Base-by-base conservation (phyloP, 1,140 invertebrate species). In the Pogonomyrmex barbatus region DNA sequence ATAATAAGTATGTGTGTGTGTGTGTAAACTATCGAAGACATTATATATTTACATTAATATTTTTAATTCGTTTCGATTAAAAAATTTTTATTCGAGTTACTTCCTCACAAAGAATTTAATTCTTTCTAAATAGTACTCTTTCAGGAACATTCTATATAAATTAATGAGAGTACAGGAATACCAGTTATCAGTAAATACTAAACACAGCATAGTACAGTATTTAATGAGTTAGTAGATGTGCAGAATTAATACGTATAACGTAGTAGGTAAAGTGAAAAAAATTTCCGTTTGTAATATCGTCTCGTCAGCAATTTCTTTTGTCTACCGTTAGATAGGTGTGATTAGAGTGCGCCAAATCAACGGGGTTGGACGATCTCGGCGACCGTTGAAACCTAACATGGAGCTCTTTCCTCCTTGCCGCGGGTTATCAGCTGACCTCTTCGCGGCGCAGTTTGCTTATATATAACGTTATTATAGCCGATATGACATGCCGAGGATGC, bases 351-450 rank as follows among this genome's bases (percentile, higher is more conserved):
- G 47, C 36, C 39, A 60, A 86, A 68, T 82, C 39, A 24, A 58
- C 12, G 36, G 17, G 52, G 14, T 60, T 60, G 14, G 45, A 50
- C 76, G 52, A 12, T 60, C 39, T 68, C 36, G 45, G 30, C 45
- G 81, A 42, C 65, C 63, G 75, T 54, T 75, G 87, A 67, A 78
- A 47, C 39, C 67, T 45, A 60, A 63, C 60, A 33, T 71, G 52
- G 50, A 54, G 73, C 30, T 77, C 65, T 70, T 87, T 85, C 81
- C 71, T 30, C 42, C 12, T 54, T 62, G 17, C 14, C 36, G 6
- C 17, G 84, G 87, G 87, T 88, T 88, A 88, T 88, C 87, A 4
- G 47, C 14, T 86, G 87, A 88, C 87, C 87, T 50, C 75, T 71
- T 70, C 47, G 76, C 58, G n/a, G 33, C 62, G 62, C 62, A 60